Percentiles rank a stretch among this genome's conserved stretches.
Conservation (phyloP, 2,113 vertebrate species). For the Odocoileus virginianus region DNA sequence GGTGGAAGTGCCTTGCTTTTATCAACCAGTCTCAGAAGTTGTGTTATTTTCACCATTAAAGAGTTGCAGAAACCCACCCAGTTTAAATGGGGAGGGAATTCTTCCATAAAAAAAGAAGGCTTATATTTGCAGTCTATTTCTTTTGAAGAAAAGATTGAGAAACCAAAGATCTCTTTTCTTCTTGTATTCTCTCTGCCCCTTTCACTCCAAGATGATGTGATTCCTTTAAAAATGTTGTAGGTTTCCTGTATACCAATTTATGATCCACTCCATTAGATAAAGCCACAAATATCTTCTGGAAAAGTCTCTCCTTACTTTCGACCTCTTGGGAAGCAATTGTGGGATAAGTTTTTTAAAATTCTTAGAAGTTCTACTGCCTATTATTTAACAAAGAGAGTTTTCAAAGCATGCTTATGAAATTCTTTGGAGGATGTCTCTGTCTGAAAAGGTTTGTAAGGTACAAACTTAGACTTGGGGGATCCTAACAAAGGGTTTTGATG, state of each 20-base stretch:
- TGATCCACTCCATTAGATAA: neutral
- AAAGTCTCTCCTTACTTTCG: neutral
- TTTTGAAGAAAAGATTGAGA: neutral
- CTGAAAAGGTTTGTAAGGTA: neutral
- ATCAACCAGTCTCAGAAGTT: neutral
- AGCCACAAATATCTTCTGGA: neutral
- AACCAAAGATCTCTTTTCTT: neutral
- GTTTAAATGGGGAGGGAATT: neutral
- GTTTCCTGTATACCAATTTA: neutral
- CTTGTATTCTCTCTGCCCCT: neutral
- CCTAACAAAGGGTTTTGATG: neutral
- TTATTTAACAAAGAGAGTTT: neutral
- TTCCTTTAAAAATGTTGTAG: neutral
- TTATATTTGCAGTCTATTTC: neutral
- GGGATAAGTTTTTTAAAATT: neutral
- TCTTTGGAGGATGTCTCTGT: neutral
- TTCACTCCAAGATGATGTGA: neutral
- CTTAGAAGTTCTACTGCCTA: neutral
- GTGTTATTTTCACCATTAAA: neutral
- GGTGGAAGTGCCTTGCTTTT: neutral
- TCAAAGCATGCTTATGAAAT: neutral
- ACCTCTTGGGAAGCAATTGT: neutral
- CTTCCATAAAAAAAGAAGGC: neutral
- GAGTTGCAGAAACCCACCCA: neutral
- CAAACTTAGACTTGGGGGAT: neutral